Evolutionary conservation across 2,113 vertebrate species (phyloP), one percentile per base, ranked within the genome.

Genomic region (Corapipo altera): DNA sequence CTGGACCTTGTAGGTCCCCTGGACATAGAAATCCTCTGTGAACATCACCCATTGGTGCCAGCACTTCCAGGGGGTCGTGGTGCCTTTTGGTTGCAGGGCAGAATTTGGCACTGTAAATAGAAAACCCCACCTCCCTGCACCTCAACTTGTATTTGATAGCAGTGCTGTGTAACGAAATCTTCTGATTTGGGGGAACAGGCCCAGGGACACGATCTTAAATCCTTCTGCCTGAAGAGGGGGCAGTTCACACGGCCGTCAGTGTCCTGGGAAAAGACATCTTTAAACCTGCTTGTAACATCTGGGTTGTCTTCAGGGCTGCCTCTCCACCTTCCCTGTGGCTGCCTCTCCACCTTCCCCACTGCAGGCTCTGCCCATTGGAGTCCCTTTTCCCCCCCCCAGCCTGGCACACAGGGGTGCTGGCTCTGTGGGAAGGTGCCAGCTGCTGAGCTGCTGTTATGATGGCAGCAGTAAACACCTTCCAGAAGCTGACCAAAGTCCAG

Each of bases 381-480:
- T 71, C 30, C 44, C 43, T 49, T 15, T 44, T 4, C 15, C 28
- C 8, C 5, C 5, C 20, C 14, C 43, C 24, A 83, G 37, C 39
- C 48, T 1, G 2, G 51, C 12, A 5, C 11, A 7, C 41, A 49
- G 75, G 28, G 37, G 17, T 54, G 72, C 4, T 71, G 79, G 32
- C 39, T 67, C 32, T 4, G 5, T 44, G 72, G 84, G 67, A 66
- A 78, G 51, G 24, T 22, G 88, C 46, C 10, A 65, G 75, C 44
- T 62, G 23, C 11, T 57, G 30, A 85, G 65, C 79, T 78, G 84
- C 51, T 3, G 3, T 52, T 83, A 14, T 13, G 32, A 49, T 2
- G 16, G 84, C 16, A 9, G 67, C 81, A 72, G 32, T 49, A 89
- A 95, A 93, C 80, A 89, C 91, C 85, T 89, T 49, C 62, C 62